phyloP scores from a whole-genome alignment of 2,888 invertebrate species.

The Alitta virens region DNA sequence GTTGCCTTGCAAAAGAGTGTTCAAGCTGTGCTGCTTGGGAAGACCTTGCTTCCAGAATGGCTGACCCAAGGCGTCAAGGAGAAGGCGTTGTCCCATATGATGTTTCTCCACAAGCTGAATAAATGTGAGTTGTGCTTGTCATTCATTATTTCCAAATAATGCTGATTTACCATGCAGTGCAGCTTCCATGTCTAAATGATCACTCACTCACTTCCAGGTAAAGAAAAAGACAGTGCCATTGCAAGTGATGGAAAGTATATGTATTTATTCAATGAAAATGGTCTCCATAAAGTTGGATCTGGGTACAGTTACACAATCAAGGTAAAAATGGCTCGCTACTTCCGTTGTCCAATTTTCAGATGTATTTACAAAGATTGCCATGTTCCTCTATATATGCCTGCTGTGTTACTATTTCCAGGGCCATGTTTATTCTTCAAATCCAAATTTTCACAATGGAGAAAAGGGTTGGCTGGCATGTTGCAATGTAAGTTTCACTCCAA shows the following conservation, averaged over 20 bases:
- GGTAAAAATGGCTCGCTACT: slow-evolving; percentile 37
- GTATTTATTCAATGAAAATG: slow-evolving; percentile 73
- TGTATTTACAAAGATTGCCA: too few species aligned
- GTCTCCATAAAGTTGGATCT: slow-evolving; percentile 89
- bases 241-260: slow-evolving; percentile 88
- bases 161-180: too few species aligned
- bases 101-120: not conserved
- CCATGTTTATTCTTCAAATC: slow-evolving; percentile 81
- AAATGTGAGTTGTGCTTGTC: not conserved
- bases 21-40: slow-evolving; percentile 81
- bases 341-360: too few species aligned
- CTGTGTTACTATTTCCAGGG: slow-evolving; percentile 60
- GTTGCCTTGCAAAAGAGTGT: slow-evolving; percentile 84
- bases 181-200: too few species aligned
- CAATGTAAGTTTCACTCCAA: slow-evolving; percentile 69
- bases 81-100: slow-evolving; percentile 16
- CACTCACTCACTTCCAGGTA: slow-evolving; percentile 2
- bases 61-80: slow-evolving; percentile 82
- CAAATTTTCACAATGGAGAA: slow-evolving; percentile 77
- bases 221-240: slow-evolving; percentile 56
- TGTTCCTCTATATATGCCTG: too few species aligned
- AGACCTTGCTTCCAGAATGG: slow-evolving; percentile 82
- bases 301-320: slow-evolving; percentile 90
- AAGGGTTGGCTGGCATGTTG: slow-evolving; percentile 84
- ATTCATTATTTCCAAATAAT: too few species aligned